Evolutionary conservation across 2,113 vertebrate genomes (phyloP), one percentile per base, ranked within the genome.

Genomic region (Pteruthius melanotis): DNA sequence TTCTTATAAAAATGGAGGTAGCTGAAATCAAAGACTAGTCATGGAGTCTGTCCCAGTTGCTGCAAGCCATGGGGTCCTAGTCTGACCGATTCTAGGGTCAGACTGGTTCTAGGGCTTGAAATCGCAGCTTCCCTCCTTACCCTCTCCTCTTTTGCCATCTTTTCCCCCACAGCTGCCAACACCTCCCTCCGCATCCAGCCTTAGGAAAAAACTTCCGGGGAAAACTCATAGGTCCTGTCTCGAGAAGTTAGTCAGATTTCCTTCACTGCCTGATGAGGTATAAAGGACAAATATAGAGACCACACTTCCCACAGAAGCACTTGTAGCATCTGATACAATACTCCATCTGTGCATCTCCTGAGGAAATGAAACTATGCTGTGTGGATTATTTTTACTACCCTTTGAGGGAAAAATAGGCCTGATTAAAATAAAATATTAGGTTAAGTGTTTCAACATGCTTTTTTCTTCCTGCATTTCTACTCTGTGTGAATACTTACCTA

Each of bases 341-440:
- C 15, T 35, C 2, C 0, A 16, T 47, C 75, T 39, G 40, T 56
- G 56, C 28, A 87, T 33, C 65, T 72, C 59, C 74, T 30, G 20
- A 87, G 81, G 66, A 92, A 96, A 85, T 60, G 28, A 89, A 93
- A 93, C 40, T 2, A 0, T 69, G 53, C 35, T 49, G 12, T 64
- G 15, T 59, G 31, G n/a, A 45, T 76, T 64, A 37, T 50, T 95
- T 94, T 85, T 74, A 82, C 83, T 83, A 83, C 21, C 5, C 11
- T 89, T 87, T 87, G 45, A 91, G 66, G 42, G 39, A 56, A 89
- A 94, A 91, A 76, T 27, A 61, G 39, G 15, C 28, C 27, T 44
- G 49, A 88, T 86, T 88, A 80, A 88, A 95, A 74, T 61, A 61
- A 87, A 96, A 59, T 66, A 80, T n/a, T 85, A 39, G 21, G 56